Conservation (phyloP, 2,113 vertebrate species). For the Clinocottus analis region DNA sequence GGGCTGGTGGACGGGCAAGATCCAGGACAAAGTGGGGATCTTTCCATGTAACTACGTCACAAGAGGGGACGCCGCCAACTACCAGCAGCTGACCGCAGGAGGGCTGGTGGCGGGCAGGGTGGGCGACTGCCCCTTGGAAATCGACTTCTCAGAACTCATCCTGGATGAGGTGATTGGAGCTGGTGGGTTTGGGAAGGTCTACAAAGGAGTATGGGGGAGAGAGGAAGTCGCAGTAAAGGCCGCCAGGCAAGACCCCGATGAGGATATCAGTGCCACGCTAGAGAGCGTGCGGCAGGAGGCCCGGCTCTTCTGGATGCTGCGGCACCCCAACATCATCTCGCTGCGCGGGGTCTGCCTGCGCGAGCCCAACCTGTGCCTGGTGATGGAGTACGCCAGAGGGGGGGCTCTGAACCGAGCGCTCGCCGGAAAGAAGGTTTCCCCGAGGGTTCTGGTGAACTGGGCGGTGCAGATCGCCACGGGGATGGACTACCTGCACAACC, state of each 20-base stretch:
- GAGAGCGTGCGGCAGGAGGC: slow-evolving; percentile 91
- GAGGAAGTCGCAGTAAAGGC: slow-evolving; percentile 92
- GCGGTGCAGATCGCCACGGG: slow-evolving; percentile 92
- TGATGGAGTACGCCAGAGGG: slow-evolving; percentile 93
- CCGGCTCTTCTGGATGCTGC: slow-evolving; percentile 90
- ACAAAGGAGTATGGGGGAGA: slow-evolving; percentile 86
- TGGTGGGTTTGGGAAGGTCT: slow-evolving; percentile 93
- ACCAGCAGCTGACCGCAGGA: slow-evolving; percentile 76
- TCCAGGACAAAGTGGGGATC: slow-evolving; percentile 91
- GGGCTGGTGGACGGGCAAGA: slow-evolving; percentile 94
- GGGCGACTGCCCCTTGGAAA: slow-evolving; percentile 84
- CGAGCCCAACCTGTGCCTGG: slow-evolving; percentile 91
- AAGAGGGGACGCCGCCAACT: slow-evolving; percentile 77
- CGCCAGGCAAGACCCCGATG: slow-evolving; percentile 89
- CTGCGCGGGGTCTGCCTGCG: slow-evolving; percentile 89
- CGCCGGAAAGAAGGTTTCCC: slow-evolving; percentile 89
- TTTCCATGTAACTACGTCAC: slow-evolving; percentile 93
- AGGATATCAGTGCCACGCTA: slow-evolving; percentile 88
- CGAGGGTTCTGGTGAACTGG: slow-evolving; percentile 93
- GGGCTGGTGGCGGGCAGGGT: slow-evolving; percentile 71
- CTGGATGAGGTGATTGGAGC: slow-evolving; percentile 93
- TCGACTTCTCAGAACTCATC: slow-evolving; percentile 88
- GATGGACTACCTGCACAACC: slow-evolving; percentile 93
- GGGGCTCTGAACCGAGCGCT: slow-evolving; percentile 90
- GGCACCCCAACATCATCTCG: slow-evolving; percentile 91